Percentiles rank a stretch among this genome's conserved stretches.
These are phyloP conservation scores for Atta colombica DNA, from an alignment of 1,140 invertebrate genomes.

Conservation along the genomic window DNA sequence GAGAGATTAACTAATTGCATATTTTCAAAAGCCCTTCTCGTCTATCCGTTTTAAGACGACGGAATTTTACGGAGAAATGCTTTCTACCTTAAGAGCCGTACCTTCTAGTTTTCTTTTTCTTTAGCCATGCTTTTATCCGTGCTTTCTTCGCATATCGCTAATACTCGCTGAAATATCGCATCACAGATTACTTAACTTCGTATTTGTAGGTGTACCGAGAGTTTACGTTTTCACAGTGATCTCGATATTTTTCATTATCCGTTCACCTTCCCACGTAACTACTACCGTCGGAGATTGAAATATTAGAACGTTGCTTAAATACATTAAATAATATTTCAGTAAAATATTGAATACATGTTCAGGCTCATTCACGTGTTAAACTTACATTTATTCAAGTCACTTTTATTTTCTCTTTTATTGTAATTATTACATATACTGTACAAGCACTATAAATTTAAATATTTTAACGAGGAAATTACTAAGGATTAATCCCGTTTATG, in stretches of 20 bases:
- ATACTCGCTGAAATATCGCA: conserved; percentile 56
- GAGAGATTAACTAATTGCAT: conserved; percentile 50
- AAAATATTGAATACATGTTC: not conserved
- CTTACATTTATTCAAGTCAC: not conserved
- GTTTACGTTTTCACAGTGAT: conserved; percentile 14
- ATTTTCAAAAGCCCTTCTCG: conserved; percentile 37
- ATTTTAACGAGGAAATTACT: not conserved
- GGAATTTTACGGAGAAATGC: conserved; percentile 57
- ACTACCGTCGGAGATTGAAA: conserved; percentile 22
- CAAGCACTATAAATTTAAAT: conserved; percentile 13
- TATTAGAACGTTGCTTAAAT: not conserved
- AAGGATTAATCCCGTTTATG: conserved; percentile 18
- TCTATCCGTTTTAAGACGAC: conserved; percentile 56
- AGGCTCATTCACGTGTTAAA: not conserved
- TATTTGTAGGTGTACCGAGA: conserved; percentile 32
- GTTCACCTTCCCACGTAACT: not conserved
- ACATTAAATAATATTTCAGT: conserved; percentile 9
- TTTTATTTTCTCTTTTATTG: not conserved
- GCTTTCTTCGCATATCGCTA: conserved; percentile 61
- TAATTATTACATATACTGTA: not conserved
- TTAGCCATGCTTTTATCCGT: conserved; percentile 31
- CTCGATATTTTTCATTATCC: conserved; percentile 25
- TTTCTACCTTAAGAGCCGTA: conserved; percentile 49
- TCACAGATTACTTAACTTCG: conserved; percentile 61
- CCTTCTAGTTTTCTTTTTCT: conserved; percentile 35